A percentile compares a stretch with the other conserved stretches of the same genome.
Evolutionary conservation across 2,888 invertebrate species (phyloP).

Genomic region (Mamestra brassicae): DNA sequence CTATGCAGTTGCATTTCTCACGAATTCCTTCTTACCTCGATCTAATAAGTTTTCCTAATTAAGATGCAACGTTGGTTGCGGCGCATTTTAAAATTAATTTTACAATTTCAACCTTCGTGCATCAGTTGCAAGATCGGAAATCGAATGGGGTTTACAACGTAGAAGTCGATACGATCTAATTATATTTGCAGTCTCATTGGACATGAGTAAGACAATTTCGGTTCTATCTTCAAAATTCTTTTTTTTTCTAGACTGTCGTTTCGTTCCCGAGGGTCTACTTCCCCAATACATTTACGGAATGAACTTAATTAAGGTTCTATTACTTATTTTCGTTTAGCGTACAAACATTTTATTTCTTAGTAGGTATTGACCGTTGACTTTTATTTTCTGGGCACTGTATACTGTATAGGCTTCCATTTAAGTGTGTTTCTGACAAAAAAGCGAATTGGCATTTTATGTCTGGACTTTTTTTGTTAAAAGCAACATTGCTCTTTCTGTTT

Average conservation of each 20-base stretch:
- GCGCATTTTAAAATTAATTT: slow-evolving; percentile 16
- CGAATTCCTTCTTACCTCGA: slow-evolving; percentile 38
- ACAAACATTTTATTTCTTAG: slow-evolving; percentile 45
- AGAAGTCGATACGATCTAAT: slow-evolving; percentile 37
- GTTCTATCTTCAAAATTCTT: slow-evolving; percentile 30
- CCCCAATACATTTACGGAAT: slow-evolving; percentile 66
- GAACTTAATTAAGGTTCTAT: slow-evolving; percentile 67
- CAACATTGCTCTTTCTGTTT: neutral
- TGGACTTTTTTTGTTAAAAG: neutral
- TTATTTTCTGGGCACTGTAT: slow-evolving; percentile 31
- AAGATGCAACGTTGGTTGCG: slow-evolving; percentile 42
- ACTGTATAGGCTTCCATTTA: slow-evolving; percentile 20
- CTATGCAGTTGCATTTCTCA: slow-evolving; percentile 39
- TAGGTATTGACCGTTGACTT: slow-evolving; percentile 35
- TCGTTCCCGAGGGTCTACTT: slow-evolving; percentile 49
- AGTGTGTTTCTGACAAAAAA: slow-evolving; percentile 1
- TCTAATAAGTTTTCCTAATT: slow-evolving; percentile 57
- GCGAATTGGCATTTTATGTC: neutral
- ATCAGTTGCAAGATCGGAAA: slow-evolving; percentile 12
- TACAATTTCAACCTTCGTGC: slow-evolving; percentile 34
- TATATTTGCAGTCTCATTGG: slow-evolving; percentile 52
- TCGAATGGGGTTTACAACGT: neutral
- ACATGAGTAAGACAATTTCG: slow-evolving; percentile 52
- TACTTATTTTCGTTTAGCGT: slow-evolving; percentile 61
- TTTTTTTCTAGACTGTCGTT: slow-evolving; percentile 54